Evolutionary conservation across 2,888 invertebrate species (phyloP), one percentile per base, ranked within the genome.

Genomic region (Fragum sueziense): DNA sequence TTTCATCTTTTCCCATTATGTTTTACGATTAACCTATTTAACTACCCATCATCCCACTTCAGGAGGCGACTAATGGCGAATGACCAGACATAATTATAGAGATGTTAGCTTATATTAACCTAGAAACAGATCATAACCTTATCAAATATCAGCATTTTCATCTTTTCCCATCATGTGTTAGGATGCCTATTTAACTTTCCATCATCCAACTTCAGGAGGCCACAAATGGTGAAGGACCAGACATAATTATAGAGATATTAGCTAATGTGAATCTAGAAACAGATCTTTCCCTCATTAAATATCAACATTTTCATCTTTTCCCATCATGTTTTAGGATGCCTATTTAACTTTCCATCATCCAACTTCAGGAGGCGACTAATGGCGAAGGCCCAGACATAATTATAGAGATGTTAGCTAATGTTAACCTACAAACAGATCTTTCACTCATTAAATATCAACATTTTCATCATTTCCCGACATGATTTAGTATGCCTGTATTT

Each of bases 331-430:
- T n/a, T n/a, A n/a, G n/a, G n/a, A n/a, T n/a, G n/a, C n/a, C n/a
- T n/a, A n/a, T n/a, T n/a, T n/a, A n/a, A n/a, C n/a, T n/a, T n/a
- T n/a, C n/a, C n/a, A n/a, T n/a, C n/a, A n/a, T n/a, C n/a, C n/a
- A n/a, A n/a, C n/a, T n/a, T n/a, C n/a, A 92, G 93, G 91, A 91
- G 73, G 90, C 90, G 1, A 91, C 93, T 27, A 91, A 88, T 51
- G 92, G 91, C n/a, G 88, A 88, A 80, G 94, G 94, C 0, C 93
- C 94, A 76, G 93, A 95, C 85, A 89, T 95, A 17, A 94, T 95
- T 34, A 88, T 95, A 33, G 95, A 95, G 90, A 95, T 95, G 94
- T 89, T 95, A 76, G 94, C 95, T 14, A 94, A 95, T 89, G 93
- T 94, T 1, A 95, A 95, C 85, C 90, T 95, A 57, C 93, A 93